Evolutionary conservation across 2,888 invertebrate genomes (phyloP), one percentile per base, ranked within the genome.

Genomic region (Andricus quercusramuli): DNA sequence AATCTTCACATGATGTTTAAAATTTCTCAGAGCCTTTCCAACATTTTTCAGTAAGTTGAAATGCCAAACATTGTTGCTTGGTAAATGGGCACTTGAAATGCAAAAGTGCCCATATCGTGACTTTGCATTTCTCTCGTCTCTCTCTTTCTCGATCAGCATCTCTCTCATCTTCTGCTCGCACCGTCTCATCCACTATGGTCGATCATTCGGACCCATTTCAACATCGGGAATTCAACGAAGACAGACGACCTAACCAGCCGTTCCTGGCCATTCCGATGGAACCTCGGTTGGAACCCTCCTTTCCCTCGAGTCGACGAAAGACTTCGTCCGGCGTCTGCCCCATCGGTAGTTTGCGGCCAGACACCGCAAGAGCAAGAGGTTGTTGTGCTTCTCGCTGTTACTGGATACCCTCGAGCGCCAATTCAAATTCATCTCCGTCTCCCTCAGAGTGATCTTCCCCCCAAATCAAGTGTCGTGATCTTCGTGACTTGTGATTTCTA

Each of bases 71-170:
- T 56, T 74, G 25, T 74, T 32, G 25, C 51, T 74, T 74, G 74
- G 20, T 74, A 74, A 74, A 74, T 56, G 74, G 32, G 9, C 74
- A 74, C 74, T 74, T 32, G 56, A 74, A 74, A 51, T 74, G 74
- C 74, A 74, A 62, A 62, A 74, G 51, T 74, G 32, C 20, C 66
- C 66, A 41, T 56, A 74, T 74, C 74, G 74, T 74, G 51, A 74
- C 74, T 74, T 9, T 22, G 74, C 56, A 74, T 74, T 74, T 74
- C 74, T 74, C 51, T 56, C 32, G 4, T n/a, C 32, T 74, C 74
- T 37, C 65, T 66, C 37, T 67, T 29, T 25, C 20, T 20, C 70
- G 17, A 47, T 70, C 29, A 47, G 4, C 22, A 74, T 74, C 74
- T 70, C 70, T 51, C 68, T 29, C 25, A 25, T 51, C 25, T 70